These are phyloP conservation scores for Coenonympha glycerion DNA, from an alignment of 2,888 invertebrate genomes.

Conservation along the genomic window DNA sequence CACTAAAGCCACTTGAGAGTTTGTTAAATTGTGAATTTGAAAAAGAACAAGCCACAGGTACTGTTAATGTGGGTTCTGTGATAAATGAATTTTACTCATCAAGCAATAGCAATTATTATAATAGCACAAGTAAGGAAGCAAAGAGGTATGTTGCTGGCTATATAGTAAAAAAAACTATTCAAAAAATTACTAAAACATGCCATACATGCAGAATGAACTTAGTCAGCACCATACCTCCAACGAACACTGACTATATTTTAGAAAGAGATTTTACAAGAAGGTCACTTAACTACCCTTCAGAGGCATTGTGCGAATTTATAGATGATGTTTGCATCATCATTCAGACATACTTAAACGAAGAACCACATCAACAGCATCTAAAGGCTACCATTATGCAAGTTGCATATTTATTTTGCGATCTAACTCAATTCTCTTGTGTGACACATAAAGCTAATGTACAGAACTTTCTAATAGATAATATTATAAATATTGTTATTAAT, in stretches of 20 bases:
- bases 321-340: slow-evolving; percentile 1
- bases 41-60: background rate
- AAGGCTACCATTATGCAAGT: too few species aligned
- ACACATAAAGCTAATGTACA: too few species aligned
- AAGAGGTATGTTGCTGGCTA: too few species aligned
- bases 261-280: slow-evolving; percentile 6
- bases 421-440: too few species aligned
- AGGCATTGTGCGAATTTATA: slow-evolving; percentile 3
- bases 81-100: background rate
- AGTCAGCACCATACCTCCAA: background rate
- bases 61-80: background rate
- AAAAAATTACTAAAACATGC: background rate
- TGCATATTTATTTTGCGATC: too few species aligned
- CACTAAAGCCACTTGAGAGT: too few species aligned
- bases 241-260: background rate
- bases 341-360: too few species aligned
- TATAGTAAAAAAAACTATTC: background rate
- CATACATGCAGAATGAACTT: background rate
- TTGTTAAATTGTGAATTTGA: slow-evolving; percentile 7
- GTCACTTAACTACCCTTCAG: slow-evolving; percentile 8
- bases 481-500: too few species aligned
- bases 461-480: too few species aligned
- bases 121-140: too few species aligned
- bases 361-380: too few species aligned
- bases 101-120: too few species aligned